Evolutionary conservation across 2,113 vertebrate species (phyloP), one percentile per base, ranked within the genome.

Genomic region (Chrysemys picta): DNA sequence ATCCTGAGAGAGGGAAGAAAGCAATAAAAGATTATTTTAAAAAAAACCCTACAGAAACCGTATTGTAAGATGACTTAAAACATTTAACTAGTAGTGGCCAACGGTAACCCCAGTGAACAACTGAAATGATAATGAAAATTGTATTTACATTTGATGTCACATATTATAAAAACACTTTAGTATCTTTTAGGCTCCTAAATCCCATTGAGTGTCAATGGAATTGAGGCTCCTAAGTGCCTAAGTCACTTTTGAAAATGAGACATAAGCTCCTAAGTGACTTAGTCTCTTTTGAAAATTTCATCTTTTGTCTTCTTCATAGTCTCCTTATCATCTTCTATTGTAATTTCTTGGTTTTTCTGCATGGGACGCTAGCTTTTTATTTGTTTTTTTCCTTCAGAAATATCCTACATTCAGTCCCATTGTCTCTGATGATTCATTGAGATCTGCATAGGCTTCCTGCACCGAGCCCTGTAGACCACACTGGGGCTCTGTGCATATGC

Each of bases 141-240:
- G 0, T 2, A 62, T 25, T 75, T 42, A 75, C 69, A 42, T 6
- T 24, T 75, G 21, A 75, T 38, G 69, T n/a, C 35, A 72, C 35
- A 22, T n/a, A 19, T 75, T 75, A 38, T 42, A 75, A 75, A 75
- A 38, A 38, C 69, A 38, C 19, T 4, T 42, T 24, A 75, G 21
- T 42, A 10, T 38, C 14, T 88, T 50, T 14, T 0, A 0, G 0
- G 0, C 10, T 9, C 59, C 42, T 3, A 1, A 38, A 72, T 38
- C 65, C 35, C 65, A 72, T 3, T 75, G 69, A 8, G 45, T 84
- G 22, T 17, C 12, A 27, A 7, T 25, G n/a, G 11, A 6, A 56
- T n/a, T 2, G 9, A 24, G 1, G 0, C 69, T 49, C 21, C 53
- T 76, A 88, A 80, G 35, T 10, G 17, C 29, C 56, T 14, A 4